phyloP scores from a whole-genome alignment of 35 echinoderm and acorn worm species.

The Acanthaster planci region DNA sequence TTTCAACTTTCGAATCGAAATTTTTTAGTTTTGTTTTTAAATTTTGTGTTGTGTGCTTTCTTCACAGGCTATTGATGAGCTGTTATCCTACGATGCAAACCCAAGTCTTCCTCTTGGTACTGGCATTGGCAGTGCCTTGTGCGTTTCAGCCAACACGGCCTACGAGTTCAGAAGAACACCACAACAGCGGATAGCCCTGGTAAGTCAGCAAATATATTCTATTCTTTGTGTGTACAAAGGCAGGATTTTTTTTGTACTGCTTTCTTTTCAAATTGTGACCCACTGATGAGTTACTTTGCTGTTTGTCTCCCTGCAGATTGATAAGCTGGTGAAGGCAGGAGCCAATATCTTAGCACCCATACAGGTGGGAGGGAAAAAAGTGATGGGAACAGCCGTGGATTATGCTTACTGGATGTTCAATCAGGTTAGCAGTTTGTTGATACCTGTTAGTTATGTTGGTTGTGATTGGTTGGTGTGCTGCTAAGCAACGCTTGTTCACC shows the following conservation, averaged over 20 bases:
- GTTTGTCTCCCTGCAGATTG: slow-evolving; percentile 58
- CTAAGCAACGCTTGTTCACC: too few species aligned
- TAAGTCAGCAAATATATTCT: slow-evolving; percentile 33
- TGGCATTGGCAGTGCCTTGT: slow-evolving; percentile 81
- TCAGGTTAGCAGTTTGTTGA: slow-evolving; percentile 53
- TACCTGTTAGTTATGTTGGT: not conserved
- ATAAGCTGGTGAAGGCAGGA: slow-evolving; percentile 83
- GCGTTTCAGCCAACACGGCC: slow-evolving; percentile 81
- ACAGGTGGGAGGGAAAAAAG: slow-evolving; percentile 78
- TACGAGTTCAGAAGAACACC: slow-evolving; percentile 86
- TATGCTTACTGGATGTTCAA: slow-evolving; percentile 99
- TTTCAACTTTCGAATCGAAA: too few species aligned
- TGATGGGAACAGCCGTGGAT: slow-evolving; percentile 97
- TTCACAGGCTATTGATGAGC: slow-evolving; percentile 86
- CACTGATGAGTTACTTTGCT: too few species aligned
- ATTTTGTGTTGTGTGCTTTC: not conserved
- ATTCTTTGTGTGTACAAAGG: too few species aligned
- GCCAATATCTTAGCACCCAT: slow-evolving; percentile 94
- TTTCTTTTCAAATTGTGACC: too few species aligned
- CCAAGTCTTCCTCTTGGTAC: slow-evolving; percentile 86
- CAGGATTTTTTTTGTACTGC: too few species aligned
- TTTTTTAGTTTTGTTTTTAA: too few species aligned
- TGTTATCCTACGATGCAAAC: slow-evolving; percentile 66
- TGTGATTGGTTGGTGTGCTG: not conserved
- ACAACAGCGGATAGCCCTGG: slow-evolving; percentile 80